Base-by-base conservation (phyloP, 2,113 vertebrate genomes). In the Capreolus pygargus region DNA sequence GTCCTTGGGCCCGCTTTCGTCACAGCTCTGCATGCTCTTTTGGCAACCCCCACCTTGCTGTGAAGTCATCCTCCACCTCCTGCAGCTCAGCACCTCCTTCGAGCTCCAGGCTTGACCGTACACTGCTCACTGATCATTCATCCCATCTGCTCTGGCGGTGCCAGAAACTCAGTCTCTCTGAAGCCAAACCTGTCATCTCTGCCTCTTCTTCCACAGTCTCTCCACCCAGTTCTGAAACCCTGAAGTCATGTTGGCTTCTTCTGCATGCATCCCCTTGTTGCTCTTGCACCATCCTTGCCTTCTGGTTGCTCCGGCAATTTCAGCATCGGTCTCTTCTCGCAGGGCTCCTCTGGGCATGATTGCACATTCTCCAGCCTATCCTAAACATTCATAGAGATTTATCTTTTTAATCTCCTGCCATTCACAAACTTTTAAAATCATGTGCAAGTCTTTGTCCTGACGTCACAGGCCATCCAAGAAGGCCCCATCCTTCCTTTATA, bases 101-200 rank as follows among this genome's bases (percentile, higher is more conserved):
- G 1, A 43, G n/a, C 36, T 60, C 36, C 47, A 19, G 57, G 33
- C 78, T 67, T 11, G 17, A 33, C 2, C 9, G 1, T 5, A 10
- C 15, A 0, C 39, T 2, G 57, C 52, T 17, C 8, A 0, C 0
- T 4, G 23, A 23, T 19, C 39, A 45, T 36, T 30, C 16, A 12
- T 52, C n/a, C 61, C 55, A 0, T 15, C 67, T 87, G 30, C 25
- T n/a, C 90, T 16, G 1, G 27, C 4, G 58, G 27, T 4, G 0
- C 45, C 76, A 15, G 27, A 7, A 86, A 30, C 74, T 43, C 64
- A 64, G 5, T 27, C 12, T 30, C 0, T 47, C 30, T 23, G 28
- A 88, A 50, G 91, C 67, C 82, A 27, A 39, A 23, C 11, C 27
- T n/a, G 9, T 3, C 39, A 2, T 58, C 47, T n/a, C 78, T 67